phyloP scores from a whole-genome alignment of 2,113 vertebrate species.

The Peromyscus maniculatus region DNA sequence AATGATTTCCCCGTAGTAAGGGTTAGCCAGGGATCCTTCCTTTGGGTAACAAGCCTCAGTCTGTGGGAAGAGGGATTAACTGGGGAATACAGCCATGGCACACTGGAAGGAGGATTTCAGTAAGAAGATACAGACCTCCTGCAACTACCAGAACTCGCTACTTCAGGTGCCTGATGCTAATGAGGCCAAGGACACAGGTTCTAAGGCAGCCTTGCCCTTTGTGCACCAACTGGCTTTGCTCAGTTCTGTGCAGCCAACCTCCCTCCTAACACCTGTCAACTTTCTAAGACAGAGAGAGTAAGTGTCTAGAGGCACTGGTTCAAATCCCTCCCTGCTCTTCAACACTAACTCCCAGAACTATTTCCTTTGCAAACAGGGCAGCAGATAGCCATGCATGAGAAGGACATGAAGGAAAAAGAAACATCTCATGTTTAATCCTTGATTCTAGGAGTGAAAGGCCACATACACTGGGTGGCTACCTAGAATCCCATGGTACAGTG shows the following conservation, averaged over 20 bases:
- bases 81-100: neutral
- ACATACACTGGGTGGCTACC: neutral
- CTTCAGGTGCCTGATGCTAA: neutral
- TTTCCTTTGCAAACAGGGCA: neutral
- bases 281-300: neutral
- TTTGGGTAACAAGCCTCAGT: neutral
- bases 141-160: neutral
- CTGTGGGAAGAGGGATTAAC: neutral
- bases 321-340: neutral
- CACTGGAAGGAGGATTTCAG: neutral
- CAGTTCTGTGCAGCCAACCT: neutral
- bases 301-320: neutral
- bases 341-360: neutral
- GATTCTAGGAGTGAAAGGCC: neutral
- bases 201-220: neutral
- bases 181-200: neutral
- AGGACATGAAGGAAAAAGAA: neutral
- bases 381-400: neutral
- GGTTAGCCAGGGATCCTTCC: constrained; percentile 66
- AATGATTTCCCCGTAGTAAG: constrained; percentile 71
- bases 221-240: neutral
- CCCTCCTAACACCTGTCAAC: neutral
- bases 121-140: neutral
- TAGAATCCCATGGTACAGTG: neutral
- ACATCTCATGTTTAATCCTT: neutral